Evolutionary conservation across 2,888 invertebrate species (phyloP), one percentile per base, ranked within the genome.

Genomic region (Camptogramma bilineatum): DNA sequence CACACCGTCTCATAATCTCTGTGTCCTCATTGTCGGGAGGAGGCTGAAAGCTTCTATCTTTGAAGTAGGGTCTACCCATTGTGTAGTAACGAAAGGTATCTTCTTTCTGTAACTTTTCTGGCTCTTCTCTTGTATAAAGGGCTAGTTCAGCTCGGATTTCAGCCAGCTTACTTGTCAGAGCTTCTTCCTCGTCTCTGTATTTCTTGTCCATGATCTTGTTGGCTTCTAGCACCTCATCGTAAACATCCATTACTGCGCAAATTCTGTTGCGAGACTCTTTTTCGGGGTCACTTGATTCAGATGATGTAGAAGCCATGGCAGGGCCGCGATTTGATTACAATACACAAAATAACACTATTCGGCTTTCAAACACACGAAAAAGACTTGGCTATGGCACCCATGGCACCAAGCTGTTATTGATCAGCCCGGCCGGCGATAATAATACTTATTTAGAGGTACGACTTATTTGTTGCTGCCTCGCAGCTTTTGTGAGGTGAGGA

Each of bases 61-160:
- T 96, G 71, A 97, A 97, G 77, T 95, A 97, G 0, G 96, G 94
- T 73, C 94, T 90, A 31, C 95, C 93, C 0, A 58, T 57, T 17
- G 7, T 54, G 54, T 24, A 53, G 51, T 57, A 62, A 16, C 52
- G 52, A 52, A 56, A 62, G 1, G 8, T 3, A 5, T 28, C 28
- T 31, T 58, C 50, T 10, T 63, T 42, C 0, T 10, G 18, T 9
- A 42, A 44, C n/a, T 47, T 21, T 19, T n/a, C 19, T 8, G n/a
- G 39, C 39, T 39, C 9, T 9, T 17, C 39, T 34, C 51, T 44
- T 1, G 17, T n/a, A 4, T 50, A 28, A 28, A 5, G 28, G 8
- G 5, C 28, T 28, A 28, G 28, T 28, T 28, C 28, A 1, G 28
- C 46, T 31, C 44, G 13, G 1, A 51, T 21, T 10, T 59, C 51